Conservation (phyloP, 2,888 invertebrate species). For the Opisthograptis luteolata region DNA sequence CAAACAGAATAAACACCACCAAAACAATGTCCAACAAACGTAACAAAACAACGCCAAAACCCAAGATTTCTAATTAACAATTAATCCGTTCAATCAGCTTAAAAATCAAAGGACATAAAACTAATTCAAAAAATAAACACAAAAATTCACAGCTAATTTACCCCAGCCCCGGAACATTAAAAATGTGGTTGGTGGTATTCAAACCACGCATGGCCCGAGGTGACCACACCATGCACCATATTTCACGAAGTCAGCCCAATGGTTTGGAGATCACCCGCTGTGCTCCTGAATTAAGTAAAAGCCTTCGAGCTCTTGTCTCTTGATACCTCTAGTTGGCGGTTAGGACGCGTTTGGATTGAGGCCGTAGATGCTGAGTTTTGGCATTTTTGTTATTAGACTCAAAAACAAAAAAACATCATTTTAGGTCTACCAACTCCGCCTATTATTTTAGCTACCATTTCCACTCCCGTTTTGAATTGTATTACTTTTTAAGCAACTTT, state of each 20-base stretch:
- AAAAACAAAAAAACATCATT: too few relatives aligned
- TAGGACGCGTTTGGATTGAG: slow-evolving; percentile 47
- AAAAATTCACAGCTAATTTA: slow-evolving; percentile 50
- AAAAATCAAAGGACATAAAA: slow-evolving; percentile 20
- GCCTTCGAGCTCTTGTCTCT: slow-evolving; percentile 87
- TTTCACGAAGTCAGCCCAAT: slow-evolving; percentile 69
- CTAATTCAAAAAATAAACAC: slow-evolving; percentile 25
- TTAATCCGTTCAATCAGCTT: slow-evolving; percentile 9
- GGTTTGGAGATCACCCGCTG: slow-evolving; percentile 87
- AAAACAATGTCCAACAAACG: neutral
- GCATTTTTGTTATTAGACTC: neutral
- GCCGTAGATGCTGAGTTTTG: neutral
- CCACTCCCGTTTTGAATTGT: too few relatives aligned
- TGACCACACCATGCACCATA: slow-evolving; percentile 73
- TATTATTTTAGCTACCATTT: too few relatives aligned
- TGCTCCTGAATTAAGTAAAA: slow-evolving; percentile 90
- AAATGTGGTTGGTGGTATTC: slow-evolving; percentile 54
- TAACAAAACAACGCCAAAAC: too few relatives aligned
- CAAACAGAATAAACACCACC: neutral
- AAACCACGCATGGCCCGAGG: slow-evolving; percentile 73
- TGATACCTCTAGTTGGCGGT: slow-evolving; percentile 73
- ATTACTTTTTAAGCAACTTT: too few relatives aligned
- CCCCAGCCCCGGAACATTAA: slow-evolving; percentile 36
- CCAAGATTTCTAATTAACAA: slow-evolving; percentile 13
- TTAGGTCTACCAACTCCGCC: too few relatives aligned